phyloP scores from a whole-genome alignment of 2,888 invertebrate genomes.

The Polydrusus tereticollis region DNA sequence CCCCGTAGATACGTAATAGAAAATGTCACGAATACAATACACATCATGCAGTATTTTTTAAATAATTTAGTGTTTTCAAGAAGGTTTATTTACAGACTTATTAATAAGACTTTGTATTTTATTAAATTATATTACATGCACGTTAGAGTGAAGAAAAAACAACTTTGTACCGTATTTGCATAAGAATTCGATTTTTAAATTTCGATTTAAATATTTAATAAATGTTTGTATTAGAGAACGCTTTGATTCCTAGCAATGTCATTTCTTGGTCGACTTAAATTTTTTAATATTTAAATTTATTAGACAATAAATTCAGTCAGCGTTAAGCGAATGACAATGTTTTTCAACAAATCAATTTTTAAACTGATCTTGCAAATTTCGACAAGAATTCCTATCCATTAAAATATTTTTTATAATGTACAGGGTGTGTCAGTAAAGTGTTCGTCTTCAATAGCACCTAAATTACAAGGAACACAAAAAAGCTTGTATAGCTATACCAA shows the following conservation, averaged over 20 bases:
- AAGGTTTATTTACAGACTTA: conserved; percentile 32
- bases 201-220: background rate
- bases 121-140: conserved; percentile 15
- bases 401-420: too few relatives aligned
- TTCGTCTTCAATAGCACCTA: too few relatives aligned
- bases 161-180: background rate
- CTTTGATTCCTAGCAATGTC: background rate
- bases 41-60: conserved; percentile 31
- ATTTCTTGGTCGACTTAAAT: background rate
- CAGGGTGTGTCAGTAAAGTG: too few relatives aligned
- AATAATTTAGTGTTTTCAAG: conserved; percentile 25
- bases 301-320: too few relatives aligned
- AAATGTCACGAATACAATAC: conserved; percentile 33
- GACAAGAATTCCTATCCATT: too few relatives aligned
- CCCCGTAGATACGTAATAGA: conserved; percentile 25
- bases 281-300: too few relatives aligned
- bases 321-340: too few relatives aligned
- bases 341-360: too few relatives aligned
- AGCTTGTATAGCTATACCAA: too few relatives aligned
- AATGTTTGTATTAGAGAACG: background rate
- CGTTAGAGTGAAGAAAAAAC: background rate
- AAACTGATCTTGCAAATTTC: too few relatives aligned
- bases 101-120: conserved; percentile 23
- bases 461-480: too few relatives aligned
- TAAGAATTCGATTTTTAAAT: background rate